These are phyloP conservation scores for Coregonus ussuriensis DNA, from an alignment of 2,797 vertebrate genomes.

Conservation along the genomic window DNA sequence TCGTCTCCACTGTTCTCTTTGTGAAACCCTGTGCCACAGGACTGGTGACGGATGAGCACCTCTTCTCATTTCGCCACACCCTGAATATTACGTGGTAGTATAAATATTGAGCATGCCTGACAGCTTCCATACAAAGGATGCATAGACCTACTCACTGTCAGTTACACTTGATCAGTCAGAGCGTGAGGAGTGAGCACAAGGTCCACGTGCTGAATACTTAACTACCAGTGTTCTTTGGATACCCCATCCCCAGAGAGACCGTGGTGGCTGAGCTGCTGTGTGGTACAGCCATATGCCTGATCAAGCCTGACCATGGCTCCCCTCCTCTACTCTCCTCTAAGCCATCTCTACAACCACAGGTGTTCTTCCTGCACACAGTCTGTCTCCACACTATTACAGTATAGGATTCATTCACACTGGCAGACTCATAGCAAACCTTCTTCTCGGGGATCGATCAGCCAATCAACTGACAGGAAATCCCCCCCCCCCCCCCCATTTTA, in stretches of 20 bases:
- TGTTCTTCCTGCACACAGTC: neutral
- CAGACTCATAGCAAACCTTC: constrained; percentile 34
- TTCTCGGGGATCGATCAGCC: constrained; percentile 48
- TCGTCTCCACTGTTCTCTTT: neutral
- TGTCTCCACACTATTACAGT: constrained; percentile 28
- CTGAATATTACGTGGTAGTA: constrained; percentile 55
- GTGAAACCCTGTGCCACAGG: constrained; percentile 1
- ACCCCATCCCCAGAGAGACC: constrained; percentile 46
- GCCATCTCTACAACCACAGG: constrained; percentile 35
- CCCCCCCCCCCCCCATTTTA: constrained; percentile 24
- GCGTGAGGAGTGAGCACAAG: constrained; percentile 25
- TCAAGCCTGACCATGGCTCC: constrained; percentile 56
- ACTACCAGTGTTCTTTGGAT: constrained; percentile 47
- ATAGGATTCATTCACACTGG: constrained; percentile 46
- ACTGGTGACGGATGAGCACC: constrained; percentile 66
- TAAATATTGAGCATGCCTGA: constrained; percentile 50
- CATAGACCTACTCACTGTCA: constrained; percentile 60
- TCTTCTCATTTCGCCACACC: constrained; percentile 42
- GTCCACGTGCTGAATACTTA: constrained; percentile 55
- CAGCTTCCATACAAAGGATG: constrained; percentile 48
- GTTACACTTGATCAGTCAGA: constrained; percentile 67
- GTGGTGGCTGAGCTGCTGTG: constrained; percentile 42
- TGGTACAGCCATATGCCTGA: constrained; percentile 42
- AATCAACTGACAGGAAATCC: constrained; percentile 55
- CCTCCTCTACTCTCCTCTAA: constrained; percentile 16